Base-by-base conservation (phyloP, 1,140 invertebrate species). In the Xylocopa sonorina region DNA sequence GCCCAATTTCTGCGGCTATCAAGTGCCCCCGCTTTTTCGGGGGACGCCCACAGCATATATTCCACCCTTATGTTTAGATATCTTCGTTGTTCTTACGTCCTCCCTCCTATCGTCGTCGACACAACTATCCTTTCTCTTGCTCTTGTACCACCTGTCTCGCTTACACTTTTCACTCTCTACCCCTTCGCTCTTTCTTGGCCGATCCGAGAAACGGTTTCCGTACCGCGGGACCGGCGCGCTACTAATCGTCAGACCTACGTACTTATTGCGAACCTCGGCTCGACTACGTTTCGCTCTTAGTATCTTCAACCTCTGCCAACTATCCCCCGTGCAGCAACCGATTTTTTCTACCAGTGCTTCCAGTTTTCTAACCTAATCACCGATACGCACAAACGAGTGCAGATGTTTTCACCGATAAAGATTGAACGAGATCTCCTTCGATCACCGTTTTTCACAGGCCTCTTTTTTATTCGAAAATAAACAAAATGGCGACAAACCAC, bases 1-100 rank as follows among this genome's bases (percentile, higher is more conserved):
- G 89, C 87, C 89, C 90, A 91, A 91, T 91, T 90, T 91, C 90
- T 90, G 87, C 88, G 84, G 83, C 86, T 77, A 84, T 87, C 82
- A 83, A 85, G 78, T 90, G 89, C 84, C 89, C 88, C 88, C 88
- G 86, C 81, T 82, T 75, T 80, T 75, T 86, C 75, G 83, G 88
- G 86, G 88, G 88, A 91, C 89, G 88, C 89, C 88, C 89, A 89
- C 87, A 81, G 53, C 87, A 87, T 88, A 87, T 89, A 89, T 89
- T 89, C 83, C 82, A 87, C 83, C 84, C 74, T 86, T 51, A 72
- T 66, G 69, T 79, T n/a, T n/a, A n/a, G 81, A 80, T 76, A 76
- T 80, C 71, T 74, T 71, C 57, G 80, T 79, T 63, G 71, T 72
- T 64, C 48, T 50, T 80, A 67, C 78, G 64, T 55, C 74, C 50